Percentiles rank a stretch among this genome's conserved stretches.
These are phyloP conservation scores for Acromyrmex echinatior DNA, from an alignment of 1,140 invertebrate genomes.

Conservation along the genomic window DNA sequence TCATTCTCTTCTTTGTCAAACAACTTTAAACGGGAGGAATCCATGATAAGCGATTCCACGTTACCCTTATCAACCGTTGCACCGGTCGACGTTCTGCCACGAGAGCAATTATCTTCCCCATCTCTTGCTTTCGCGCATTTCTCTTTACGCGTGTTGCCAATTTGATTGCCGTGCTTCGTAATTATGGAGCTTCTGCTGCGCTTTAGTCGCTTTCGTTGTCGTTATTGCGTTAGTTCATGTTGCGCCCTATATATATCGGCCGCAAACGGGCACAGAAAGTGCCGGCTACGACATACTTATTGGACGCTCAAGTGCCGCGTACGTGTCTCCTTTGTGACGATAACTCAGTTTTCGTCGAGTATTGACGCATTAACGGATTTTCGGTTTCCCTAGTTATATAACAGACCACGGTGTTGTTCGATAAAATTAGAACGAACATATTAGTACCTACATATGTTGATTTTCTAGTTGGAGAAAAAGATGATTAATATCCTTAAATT, in stretches of 20 bases:
- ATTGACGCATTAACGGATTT: constrained; percentile 57
- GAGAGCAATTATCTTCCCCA: constrained; percentile 59
- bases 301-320: constrained; percentile 9
- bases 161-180: constrained; percentile 60
- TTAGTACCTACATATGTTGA: too few relatives aligned
- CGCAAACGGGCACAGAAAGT: constrained; percentile 21
- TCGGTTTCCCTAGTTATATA: constrained; percentile 17
- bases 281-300: constrained; percentile 37
- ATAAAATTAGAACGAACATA: not conserved
- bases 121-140: constrained; percentile 52
- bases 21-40: constrained; percentile 51
- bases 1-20: constrained; percentile 16
- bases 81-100: constrained; percentile 57
- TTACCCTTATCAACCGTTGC: constrained; percentile 65
- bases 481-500: not conserved
- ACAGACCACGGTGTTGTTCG: not conserved
- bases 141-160: constrained; percentile 63
- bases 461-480: not conserved
- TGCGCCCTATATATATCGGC: constrained; percentile 48
- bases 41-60: constrained; percentile 66
- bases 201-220: constrained; percentile 59
- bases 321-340: constrained; percentile 37
- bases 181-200: constrained; percentile 49
- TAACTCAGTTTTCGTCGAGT: constrained; percentile 52
- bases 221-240: constrained; percentile 62